These are phyloP conservation scores for Amphiprion ocellaris DNA, from an alignment of 2,113 vertebrate genomes.

Conservation along the genomic window DNA sequence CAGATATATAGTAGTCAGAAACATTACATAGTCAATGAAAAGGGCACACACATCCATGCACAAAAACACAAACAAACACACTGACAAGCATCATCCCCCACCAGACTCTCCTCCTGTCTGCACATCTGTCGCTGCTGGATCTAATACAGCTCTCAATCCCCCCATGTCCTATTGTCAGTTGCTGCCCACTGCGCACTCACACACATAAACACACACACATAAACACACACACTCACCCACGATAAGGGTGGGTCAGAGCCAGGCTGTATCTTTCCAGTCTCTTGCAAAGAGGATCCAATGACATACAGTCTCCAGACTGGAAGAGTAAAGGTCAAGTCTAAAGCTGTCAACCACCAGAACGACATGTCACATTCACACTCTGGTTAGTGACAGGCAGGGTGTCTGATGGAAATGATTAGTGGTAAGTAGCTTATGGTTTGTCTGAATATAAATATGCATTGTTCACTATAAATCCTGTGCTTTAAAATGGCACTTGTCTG, in stretches of 20 bases:
- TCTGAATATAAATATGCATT: constrained; percentile 46
- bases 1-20: constrained; percentile 3
- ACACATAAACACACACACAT: constrained; percentile 20
- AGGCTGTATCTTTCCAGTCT: constrained; percentile 30
- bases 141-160: constrained; percentile 62
- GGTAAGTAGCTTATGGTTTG: constrained; percentile 39
- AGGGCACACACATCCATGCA: neutral
- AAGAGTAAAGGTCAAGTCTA: constrained; percentile 53
- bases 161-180: constrained; percentile 49
- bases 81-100: constrained; percentile 38
- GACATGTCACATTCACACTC: constrained; percentile 23
- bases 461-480: constrained; percentile 12
- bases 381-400: neutral
- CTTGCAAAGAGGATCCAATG: constrained; percentile 23
- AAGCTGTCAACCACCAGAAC: constrained; percentile 37
- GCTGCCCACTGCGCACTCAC: constrained; percentile 9
- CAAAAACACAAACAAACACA: constrained; percentile 12
- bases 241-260: constrained; percentile 6
- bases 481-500: constrained; percentile 10
- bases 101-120: constrained; percentile 23
- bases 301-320: constrained; percentile 15
- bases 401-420: constrained; percentile 9
- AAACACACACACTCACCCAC: constrained; percentile 22
- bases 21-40: neutral
- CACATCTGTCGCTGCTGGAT: constrained; percentile 76